These are phyloP conservation scores for Trematocara marginatum DNA, from an alignment of 2,113 vertebrate species.

Conservation along the genomic window DNA sequence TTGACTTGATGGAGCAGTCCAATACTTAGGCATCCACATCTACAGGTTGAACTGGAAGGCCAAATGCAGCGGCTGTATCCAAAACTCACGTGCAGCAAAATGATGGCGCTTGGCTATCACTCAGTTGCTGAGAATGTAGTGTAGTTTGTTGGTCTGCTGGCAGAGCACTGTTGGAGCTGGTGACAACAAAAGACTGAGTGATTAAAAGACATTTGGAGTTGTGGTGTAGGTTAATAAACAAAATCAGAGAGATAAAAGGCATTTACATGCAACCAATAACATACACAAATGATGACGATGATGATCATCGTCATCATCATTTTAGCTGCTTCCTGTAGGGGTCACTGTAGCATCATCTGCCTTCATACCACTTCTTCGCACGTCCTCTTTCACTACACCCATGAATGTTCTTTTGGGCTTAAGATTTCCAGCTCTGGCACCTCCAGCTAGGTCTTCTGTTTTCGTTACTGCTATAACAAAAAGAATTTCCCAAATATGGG, in stretches of 20 bases:
- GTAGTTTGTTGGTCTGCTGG: not conserved
- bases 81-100: not conserved
- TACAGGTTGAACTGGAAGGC: not conserved
- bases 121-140: not conserved
- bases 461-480: not conserved
- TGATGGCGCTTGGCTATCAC: not conserved
- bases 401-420: not conserved
- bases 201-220: not conserved
- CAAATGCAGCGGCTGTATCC: not conserved
- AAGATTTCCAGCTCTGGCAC: not conserved
- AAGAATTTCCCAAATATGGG: not conserved
- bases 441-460: not conserved
- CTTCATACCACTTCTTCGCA: not conserved
- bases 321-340: not conserved
- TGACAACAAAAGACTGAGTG: not conserved
- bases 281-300: not conserved
- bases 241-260: not conserved
- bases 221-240: not conserved
- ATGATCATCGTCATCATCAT: fast-evolving
- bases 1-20: not conserved
- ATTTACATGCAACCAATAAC: not conserved
- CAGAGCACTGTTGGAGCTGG: not conserved
- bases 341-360: not conserved
- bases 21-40: not conserved
- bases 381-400: not conserved